Evolutionary conservation across 2,113 vertebrate genomes (phyloP).

Genomic region (Hoplias malabaricus): DNA sequence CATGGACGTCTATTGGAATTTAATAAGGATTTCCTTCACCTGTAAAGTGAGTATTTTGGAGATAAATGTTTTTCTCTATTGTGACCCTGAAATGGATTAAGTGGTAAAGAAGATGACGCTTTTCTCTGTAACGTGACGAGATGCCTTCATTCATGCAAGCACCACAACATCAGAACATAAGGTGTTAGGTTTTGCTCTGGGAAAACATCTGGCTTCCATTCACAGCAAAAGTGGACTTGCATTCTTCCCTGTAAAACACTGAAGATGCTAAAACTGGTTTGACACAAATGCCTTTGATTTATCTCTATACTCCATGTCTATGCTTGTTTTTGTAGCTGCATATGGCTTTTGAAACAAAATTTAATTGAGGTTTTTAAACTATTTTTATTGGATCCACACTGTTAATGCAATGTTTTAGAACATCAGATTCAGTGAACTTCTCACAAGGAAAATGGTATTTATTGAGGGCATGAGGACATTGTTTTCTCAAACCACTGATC

Average conservation of each 20-base stretch:
- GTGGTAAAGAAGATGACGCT: too few relatives aligned
- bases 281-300: conserved; percentile 55
- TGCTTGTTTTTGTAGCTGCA: conserved; percentile 32
- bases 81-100: too few relatives aligned
- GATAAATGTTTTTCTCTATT: too few relatives aligned
- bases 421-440: too few relatives aligned
- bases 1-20: too few relatives aligned
- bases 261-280: conserved; percentile 59
- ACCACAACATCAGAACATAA: not conserved
- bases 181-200: not conserved
- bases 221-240: conserved; percentile 39
- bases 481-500: conserved; percentile 25
- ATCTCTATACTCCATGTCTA: conserved; percentile 22
- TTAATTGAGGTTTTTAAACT: too few relatives aligned
- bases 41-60: too few relatives aligned
- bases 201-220: conserved; percentile 30
- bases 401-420: not conserved
- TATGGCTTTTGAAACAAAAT: not conserved
- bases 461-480: not conserved
- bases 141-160: too few relatives aligned
- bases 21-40: too few relatives aligned
- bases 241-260: conserved; percentile 56
- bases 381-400: not conserved
- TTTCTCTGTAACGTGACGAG: too few relatives aligned
- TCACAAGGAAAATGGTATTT: too few relatives aligned